phyloP scores from a whole-genome alignment of 2,113 vertebrate genomes.

The Callocephalon fimbriatum region DNA sequence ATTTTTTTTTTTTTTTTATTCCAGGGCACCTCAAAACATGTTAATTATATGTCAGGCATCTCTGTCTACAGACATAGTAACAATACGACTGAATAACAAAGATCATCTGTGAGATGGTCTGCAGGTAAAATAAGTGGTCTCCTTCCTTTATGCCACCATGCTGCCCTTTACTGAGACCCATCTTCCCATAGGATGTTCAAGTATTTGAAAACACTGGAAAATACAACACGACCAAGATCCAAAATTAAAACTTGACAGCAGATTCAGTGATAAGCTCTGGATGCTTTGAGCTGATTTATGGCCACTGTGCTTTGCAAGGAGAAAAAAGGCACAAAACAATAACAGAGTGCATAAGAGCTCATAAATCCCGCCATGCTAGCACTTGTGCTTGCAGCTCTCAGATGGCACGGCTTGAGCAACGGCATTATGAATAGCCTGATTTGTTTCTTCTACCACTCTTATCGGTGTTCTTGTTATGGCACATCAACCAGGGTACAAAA shows the following conservation, averaged over 20 bases:
- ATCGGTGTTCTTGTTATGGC: neutral
- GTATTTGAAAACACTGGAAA: neutral
- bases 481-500: neutral
- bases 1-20: too few relatives aligned
- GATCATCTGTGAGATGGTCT: neutral
- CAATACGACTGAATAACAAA: fast-evolving
- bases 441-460: neutral
- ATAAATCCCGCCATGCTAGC: neutral
- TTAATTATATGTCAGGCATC: neutral
- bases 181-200: neutral
- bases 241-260: slow-evolving; percentile 24
- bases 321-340: neutral
- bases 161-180: neutral
- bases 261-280: neutral
- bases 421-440: neutral
- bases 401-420: neutral
- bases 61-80: neutral
- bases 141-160: neutral
- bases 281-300: neutral
- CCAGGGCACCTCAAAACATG: neutral
- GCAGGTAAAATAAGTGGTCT: neutral
- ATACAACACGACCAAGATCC: neutral
- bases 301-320: neutral
- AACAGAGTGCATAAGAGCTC: neutral
- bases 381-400: neutral